phyloP scores from a whole-genome alignment of 2,888 invertebrate genomes.

The Euplagia quadripunctaria region DNA sequence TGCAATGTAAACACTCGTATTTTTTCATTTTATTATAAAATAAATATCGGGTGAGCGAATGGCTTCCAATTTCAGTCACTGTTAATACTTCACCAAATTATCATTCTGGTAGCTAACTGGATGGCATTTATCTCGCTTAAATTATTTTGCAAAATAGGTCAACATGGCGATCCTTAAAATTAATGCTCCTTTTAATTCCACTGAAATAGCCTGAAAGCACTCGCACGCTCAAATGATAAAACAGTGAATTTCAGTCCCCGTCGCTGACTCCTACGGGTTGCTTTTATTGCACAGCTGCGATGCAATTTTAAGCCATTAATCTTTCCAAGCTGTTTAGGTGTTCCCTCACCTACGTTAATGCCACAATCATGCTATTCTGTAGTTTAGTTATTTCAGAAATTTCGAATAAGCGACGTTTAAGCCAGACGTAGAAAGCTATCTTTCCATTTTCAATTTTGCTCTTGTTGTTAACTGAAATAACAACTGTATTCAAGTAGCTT shows the following conservation, averaged over 20 bases:
- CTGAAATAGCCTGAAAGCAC: constrained; percentile 56
- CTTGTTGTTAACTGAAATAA: constrained; percentile 16
- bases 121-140: constrained; percentile 32
- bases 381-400: constrained; percentile 50
- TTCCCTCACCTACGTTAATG: constrained; percentile 59
- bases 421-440: constrained; percentile 20
- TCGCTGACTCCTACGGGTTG: constrained; percentile 66
- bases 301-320: constrained; percentile 86
- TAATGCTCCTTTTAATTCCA: constrained; percentile 67
- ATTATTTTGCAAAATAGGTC: constrained; percentile 41
- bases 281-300: constrained; percentile 81
- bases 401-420: constrained; percentile 26
- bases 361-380: constrained; percentile 42
- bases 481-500: constrained; percentile 15
- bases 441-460: constrained; percentile 40
- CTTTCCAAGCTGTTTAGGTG: constrained; percentile 75
- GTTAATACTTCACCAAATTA: constrained; percentile 27
- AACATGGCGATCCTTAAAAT: constrained; percentile 52
- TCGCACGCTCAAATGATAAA: constrained; percentile 72
- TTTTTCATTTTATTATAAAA: not conserved
- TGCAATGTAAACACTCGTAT: not conserved
- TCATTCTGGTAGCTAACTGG: constrained; percentile 31
- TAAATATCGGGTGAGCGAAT: constrained; percentile 3
- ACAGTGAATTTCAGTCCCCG: constrained; percentile 68
- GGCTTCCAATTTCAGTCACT: constrained; percentile 29